These are phyloP conservation scores for Drosophila parabipectinata DNA, from an alignment of 1,140 invertebrate species.

Conservation along the genomic window DNA sequence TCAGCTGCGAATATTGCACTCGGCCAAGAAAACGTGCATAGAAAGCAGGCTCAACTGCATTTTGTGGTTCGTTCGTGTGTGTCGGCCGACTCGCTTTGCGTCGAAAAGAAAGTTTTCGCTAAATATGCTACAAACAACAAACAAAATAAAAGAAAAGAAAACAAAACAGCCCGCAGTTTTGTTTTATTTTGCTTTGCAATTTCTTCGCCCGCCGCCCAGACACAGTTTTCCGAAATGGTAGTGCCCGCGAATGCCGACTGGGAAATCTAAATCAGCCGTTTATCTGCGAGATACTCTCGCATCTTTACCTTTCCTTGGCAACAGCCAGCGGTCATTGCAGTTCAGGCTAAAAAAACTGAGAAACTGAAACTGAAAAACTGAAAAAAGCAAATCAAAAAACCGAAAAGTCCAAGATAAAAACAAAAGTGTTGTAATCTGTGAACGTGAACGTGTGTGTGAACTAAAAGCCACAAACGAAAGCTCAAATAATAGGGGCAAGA, in stretches of 20 bases:
- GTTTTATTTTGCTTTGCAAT: conserved; percentile 67
- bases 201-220: conserved; percentile 49
- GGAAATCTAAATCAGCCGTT: conserved; percentile 50
- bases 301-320: background rate
- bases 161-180: conserved; percentile 51
- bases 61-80: conserved; percentile 60
- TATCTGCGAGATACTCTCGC: background rate
- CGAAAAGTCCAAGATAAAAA: conserved; percentile 41
- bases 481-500: conserved; percentile 47
- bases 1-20: conserved; percentile 39
- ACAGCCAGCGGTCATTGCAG: conserved; percentile 18
- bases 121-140: conserved; percentile 63
- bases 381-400: conserved; percentile 22
- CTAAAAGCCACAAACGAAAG: conserved; percentile 41
- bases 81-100: conserved; percentile 54
- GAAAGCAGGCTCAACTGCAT: conserved; percentile 69
- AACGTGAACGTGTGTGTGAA: conserved; percentile 47
- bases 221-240: conserved; percentile 39
- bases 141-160: conserved; percentile 5
- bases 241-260: conserved; percentile 31
- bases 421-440: conserved; percentile 52
- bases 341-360: conserved; percentile 17
- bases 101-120: conserved; percentile 74
- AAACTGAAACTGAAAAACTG: conserved; percentile 22
- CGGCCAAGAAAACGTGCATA: conserved; percentile 46